These are phyloP conservation scores for Lumbricus terrestris DNA, from an alignment of 2,888 invertebrate genomes.

Conservation along the genomic window DNA sequence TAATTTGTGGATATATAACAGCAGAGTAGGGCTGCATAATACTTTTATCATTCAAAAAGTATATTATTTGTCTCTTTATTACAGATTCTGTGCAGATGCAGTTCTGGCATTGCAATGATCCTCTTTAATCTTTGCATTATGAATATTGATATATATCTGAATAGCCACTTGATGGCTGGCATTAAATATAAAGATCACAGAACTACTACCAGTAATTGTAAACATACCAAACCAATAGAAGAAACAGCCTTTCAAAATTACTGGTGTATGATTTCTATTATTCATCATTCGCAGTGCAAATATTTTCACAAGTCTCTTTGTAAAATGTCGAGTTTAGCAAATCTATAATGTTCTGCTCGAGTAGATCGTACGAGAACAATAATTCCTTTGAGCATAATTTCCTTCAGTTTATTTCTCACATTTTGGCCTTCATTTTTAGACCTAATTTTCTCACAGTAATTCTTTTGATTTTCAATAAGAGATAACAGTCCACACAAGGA, in stretches of 20 bases:
- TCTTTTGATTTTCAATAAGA: conserved; percentile 18
- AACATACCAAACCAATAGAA: background rate
- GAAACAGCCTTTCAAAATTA: background rate
- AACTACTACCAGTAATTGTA: background rate
- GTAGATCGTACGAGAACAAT: background rate
- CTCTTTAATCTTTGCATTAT: no score
- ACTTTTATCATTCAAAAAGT: no score
- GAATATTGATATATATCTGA: no score
- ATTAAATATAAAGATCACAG: background rate
- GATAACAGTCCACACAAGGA: conserved; percentile 26
- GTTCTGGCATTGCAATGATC: background rate
- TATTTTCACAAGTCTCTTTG: conserved; percentile 4
- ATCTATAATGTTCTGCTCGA: background rate
- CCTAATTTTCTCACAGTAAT: background rate
- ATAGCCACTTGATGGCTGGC: no score
- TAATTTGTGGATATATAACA: background rate
- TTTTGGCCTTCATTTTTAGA: background rate
- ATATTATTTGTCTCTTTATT: background rate
- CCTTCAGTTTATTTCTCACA: background rate
- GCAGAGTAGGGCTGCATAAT: background rate
- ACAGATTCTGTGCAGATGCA: background rate
- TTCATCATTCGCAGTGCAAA: background rate
- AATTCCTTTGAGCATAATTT: background rate
- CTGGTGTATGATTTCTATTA: background rate
- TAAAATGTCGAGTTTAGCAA: background rate